These are phyloP conservation scores for Marisa cornuarietis DNA, from an alignment of 1,140 invertebrate species.

Conservation along the genomic window DNA sequence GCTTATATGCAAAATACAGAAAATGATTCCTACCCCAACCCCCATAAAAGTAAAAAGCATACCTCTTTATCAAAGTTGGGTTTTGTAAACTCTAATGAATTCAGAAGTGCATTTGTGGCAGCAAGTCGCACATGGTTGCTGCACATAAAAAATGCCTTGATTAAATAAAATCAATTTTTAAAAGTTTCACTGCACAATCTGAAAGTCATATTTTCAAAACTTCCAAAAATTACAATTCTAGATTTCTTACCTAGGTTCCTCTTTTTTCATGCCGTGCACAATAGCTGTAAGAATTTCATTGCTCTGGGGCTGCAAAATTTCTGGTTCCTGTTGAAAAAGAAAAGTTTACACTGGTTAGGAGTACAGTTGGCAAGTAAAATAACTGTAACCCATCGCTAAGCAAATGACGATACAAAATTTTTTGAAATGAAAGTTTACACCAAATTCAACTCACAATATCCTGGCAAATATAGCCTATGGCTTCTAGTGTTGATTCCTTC, in stretches of 20 bases:
- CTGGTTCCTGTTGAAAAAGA: constrained; percentile 76
- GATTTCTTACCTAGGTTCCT: constrained; percentile 73
- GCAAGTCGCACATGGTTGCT: constrained; percentile 75
- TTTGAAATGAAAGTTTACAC: not conserved
- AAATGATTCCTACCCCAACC: too few species aligned
- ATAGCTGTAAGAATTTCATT: constrained; percentile 98
- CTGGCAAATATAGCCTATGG: constrained; percentile 90
- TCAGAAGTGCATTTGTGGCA: constrained; percentile 96
- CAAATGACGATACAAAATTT: not conserved
- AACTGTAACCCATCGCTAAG: not conserved
- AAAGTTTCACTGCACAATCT: not conserved
- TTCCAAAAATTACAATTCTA: not conserved
- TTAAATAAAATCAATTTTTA: not conserved
- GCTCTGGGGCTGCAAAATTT: constrained; percentile 88
- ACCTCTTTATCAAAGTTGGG: constrained; percentile 97
- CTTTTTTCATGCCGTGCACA: constrained; percentile 94
- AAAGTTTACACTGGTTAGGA: not conserved
- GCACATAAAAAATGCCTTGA: constrained; percentile 29
- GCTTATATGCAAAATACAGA: not conserved
- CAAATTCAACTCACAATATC: constrained; percentile 73
- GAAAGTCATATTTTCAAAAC: not conserved
- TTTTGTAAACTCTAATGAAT: constrained; percentile 98
- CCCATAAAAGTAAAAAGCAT: constrained; percentile 19
- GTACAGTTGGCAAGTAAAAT: constrained; percentile 3
- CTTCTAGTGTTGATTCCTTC: constrained; percentile 95